Base-by-base conservation (phyloP, 2,888 invertebrate genomes). In the Panzeria rudis region DNA sequence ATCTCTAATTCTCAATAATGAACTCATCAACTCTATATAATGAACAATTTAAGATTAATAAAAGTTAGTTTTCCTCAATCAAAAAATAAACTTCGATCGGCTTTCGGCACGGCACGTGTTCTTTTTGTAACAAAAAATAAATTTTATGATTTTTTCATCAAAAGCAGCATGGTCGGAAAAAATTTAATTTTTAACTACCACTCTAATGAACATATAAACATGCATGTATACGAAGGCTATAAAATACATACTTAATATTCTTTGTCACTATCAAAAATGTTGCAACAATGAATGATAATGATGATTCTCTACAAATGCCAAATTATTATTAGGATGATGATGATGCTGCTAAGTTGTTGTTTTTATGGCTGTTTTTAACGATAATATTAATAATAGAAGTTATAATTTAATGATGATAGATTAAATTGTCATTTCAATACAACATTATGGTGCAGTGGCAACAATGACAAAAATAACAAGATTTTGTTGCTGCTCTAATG, bases 361-460 rank as follows among this genome's bases (percentile, higher is more conserved):
- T 44, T 44, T 25, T 25, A 11, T 23, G 25, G 64, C 32, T 23
- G 3, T 32, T 56, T 64, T 29, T 62, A 35, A 47, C 47, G 20
- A 56, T 66, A 54, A 64, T 59, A 54, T 68, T 83, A 62, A 62
- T 73, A 71, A 62, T 75, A 71, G 44, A 29, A 29, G 41, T 85
- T 71, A 78, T 85, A 75, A 75, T 82, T 82, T 78, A 85, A 78
- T 82, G 56, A 82, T 78, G 59, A 78, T 82, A 69, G 64, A 59
- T 85, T 85, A 85, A 85, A 59, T 69, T 85, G 69, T 52, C 78
- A 82, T 82, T 85, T 62, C 64, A 69, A 61, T 71, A 59, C 17
- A 71, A 69, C 15, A 75, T 23, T 54, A 20, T 76, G 68, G 17
- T 56, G 72, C 64, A 80, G 54, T 72, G 35, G 23, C 56, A 72